Evolutionary conservation across 2,888 invertebrate genomes (phyloP).

Genomic region (Brenthis hecate): DNA sequence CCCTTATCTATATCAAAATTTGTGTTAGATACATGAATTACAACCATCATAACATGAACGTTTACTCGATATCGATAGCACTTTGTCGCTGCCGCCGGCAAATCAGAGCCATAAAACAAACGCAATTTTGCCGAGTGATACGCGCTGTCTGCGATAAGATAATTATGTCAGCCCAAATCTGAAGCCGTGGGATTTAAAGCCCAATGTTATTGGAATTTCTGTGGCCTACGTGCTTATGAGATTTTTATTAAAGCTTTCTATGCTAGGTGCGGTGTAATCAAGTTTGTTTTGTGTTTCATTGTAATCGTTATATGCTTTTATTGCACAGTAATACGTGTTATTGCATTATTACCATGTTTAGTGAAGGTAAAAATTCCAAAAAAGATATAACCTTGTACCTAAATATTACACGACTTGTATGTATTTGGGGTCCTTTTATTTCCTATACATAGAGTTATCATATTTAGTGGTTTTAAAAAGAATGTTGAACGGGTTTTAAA

Average conservation of each 20-base stretch:
- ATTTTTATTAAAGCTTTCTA: slow-evolving; percentile 30
- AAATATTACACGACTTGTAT: too few species aligned
- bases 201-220: slow-evolving; percentile 66
- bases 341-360: not conserved
- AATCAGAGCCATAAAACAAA: slow-evolving; percentile 82
- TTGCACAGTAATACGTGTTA: not conserved
- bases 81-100: slow-evolving; percentile 76
- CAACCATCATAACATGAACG: slow-evolving; percentile 75
- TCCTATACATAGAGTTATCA: too few species aligned
- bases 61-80: slow-evolving; percentile 59
- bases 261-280: slow-evolving; percentile 9
- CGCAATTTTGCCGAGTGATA: slow-evolving; percentile 76
- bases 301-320: not conserved
- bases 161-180: slow-evolving; percentile 72
- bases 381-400: too few species aligned
- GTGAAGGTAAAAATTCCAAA: too few species aligned
- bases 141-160: slow-evolving; percentile 70
- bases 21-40: slow-evolving; percentile 81
- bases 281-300: not conserved
- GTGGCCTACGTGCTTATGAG: slow-evolving; percentile 39
- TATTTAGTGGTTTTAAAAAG: too few species aligned
- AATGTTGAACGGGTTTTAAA: too few species aligned
- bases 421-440: too few species aligned
- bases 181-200: slow-evolving; percentile 74
- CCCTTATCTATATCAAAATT: slow-evolving; percentile 73